Base-by-base conservation (phyloP, 2,888 invertebrate species). In the Willowsia nigromaculata region DNA sequence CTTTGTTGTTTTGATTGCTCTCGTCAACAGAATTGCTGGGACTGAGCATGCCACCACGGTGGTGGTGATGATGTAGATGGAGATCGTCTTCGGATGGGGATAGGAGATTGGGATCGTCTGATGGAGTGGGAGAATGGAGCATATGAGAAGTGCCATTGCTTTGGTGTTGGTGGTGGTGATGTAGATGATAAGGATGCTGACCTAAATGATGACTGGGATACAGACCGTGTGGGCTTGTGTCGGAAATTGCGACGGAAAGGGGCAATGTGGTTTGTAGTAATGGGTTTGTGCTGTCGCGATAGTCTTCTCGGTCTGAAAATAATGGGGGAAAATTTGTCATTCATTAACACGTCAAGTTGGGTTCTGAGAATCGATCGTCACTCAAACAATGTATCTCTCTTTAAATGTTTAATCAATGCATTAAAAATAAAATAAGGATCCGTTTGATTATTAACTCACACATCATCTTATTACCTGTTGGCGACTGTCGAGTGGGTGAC, bases 81-180 rank as follows among this genome's bases (percentile, higher is more conserved):
- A 85, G 56, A 84, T 88, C 86, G n/a, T 90, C 90, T 74, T 86
- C 81, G 9, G 86, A 89, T 65, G 90, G 89, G 68, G 90, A 90
- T 1, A 86, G 33, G 0, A 86, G 74, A 74, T 90, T 83, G 56
- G 80, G 71, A 62, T 86, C 87, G 22, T 88, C 88, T 43, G 76
- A 74, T 30, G 78, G 76, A 30, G 76, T 84, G 9, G 90, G 90
- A 25, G 85, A 87, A 27, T 90, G 90, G 0, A 86, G 83, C 87
- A 87, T 82, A 9, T 27, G 80, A n/a, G 76, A 76, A 6, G 40
- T 5, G 7, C 37, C 30, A 43, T 27, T 74, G 5, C 11, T n/a
- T 37, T 78, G 80, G 68, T 62, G 56, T 13, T 81, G 68, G 18
- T 71, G 84, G 53, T 53, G 87, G 59, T 59, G 78, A 4, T 74